phyloP scores from a whole-genome alignment of 2,888 invertebrate species.

The Pasiphila rectangulata region DNA sequence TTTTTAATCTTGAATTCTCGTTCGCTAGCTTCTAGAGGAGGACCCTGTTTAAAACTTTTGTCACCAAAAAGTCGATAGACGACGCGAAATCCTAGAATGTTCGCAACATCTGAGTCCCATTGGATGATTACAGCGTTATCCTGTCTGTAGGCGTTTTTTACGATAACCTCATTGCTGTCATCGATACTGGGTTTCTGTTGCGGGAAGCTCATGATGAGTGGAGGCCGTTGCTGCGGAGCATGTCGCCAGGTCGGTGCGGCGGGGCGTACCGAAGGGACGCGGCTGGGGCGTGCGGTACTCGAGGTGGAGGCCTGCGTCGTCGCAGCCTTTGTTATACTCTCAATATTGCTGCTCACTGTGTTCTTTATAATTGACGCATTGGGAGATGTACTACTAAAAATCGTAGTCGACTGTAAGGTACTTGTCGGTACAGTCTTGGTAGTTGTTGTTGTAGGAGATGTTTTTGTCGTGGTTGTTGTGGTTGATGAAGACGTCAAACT shows the following conservation, averaged over 20 bases:
- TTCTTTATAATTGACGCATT: constrained; percentile 36
- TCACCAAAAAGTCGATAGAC: constrained; percentile 95
- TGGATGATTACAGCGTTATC: constrained; percentile 94
- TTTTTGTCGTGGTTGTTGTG: constrained; percentile 46
- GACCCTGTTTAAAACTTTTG: constrained; percentile 93
- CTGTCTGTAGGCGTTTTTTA: constrained; percentile 91
- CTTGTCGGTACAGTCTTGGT: constrained; percentile 26
- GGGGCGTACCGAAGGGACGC: constrained; percentile 59
- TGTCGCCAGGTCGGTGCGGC: constrained; percentile 73
- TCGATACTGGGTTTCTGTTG: constrained; percentile 83
- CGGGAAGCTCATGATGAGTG: constrained; percentile 86
- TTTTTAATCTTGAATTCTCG: constrained; percentile 96
- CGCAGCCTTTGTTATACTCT: constrained; percentile 46
- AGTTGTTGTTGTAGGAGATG: constrained; percentile 38
- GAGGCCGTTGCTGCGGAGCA: constrained; percentile 83
- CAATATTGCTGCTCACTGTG: constrained; percentile 42
- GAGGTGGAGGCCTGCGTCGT: constrained; percentile 43
- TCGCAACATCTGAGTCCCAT: constrained; percentile 94
- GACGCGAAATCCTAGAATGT: constrained; percentile 93
- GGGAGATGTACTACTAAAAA: constrained; percentile 18
- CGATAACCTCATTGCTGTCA: constrained; percentile 88
- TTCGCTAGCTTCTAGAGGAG: constrained; percentile 93
- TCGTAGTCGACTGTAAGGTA: constrained; percentile 26
- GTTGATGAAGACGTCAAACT: constrained; percentile 48
- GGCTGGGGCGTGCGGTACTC: constrained; percentile 55